Conservation (phyloP, 2,888 invertebrate species). For the Caenorhabditis sp. region DNA sequence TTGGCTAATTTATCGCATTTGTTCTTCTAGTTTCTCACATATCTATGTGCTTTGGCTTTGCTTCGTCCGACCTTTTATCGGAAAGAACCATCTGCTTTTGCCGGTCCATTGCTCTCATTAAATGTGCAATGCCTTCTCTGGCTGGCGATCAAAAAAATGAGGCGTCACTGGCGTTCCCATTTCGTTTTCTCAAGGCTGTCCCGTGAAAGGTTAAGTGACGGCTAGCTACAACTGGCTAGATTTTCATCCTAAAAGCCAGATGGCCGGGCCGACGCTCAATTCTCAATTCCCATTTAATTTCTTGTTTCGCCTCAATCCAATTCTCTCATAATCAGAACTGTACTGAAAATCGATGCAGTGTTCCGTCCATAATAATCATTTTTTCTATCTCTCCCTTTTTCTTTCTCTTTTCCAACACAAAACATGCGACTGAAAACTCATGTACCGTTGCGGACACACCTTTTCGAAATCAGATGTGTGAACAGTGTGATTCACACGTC, state of each 20-base stretch:
- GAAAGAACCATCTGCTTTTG: neutral
- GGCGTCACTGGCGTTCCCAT: constrained; percentile 28
- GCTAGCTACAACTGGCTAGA: constrained; percentile 33
- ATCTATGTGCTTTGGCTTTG: no score
- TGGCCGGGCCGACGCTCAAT: constrained; percentile 22
- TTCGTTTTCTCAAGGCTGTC: constrained; percentile 39
- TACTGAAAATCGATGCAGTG: constrained; percentile 9
- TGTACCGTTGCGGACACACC: constrained; percentile 2
- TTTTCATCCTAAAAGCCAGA: constrained; percentile 37
- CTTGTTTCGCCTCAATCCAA: neutral
- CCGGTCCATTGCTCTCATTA: constrained; percentile 13
- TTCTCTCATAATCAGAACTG: neutral
- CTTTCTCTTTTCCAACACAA: constrained; percentile 14
- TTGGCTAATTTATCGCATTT: constrained; percentile 1
- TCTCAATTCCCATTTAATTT: constrained; percentile 25
- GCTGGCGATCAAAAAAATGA: constrained; percentile 39
- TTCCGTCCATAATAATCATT: constrained; percentile 25
- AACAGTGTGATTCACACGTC: constrained; percentile 46
- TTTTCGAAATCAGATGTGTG: constrained; percentile 33
- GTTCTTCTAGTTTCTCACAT: constrained; percentile 3
- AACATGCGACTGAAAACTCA: constrained; percentile 11
- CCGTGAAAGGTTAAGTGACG: constrained; percentile 48
- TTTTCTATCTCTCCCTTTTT: constrained; percentile 8
- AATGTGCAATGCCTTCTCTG: constrained; percentile 24
- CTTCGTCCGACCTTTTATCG: neutral